Percentiles rank a stretch among this genome's conserved stretches.
Evolutionary conservation across 2,113 vertebrate genomes (phyloP).

Genomic region (Misgurnus anguillicaudatus): DNA sequence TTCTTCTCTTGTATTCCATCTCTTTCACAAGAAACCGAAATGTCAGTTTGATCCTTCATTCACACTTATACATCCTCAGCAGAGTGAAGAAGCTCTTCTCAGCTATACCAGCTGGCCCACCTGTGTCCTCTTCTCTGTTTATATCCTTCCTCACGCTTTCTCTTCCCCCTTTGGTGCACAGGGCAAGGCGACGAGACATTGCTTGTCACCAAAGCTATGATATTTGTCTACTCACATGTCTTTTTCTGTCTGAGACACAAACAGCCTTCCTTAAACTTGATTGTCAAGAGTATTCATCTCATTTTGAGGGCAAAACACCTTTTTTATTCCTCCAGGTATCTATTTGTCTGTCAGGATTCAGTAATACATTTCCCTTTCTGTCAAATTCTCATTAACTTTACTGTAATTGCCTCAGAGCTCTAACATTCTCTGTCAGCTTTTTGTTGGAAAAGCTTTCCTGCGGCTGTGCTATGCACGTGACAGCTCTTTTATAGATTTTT

Average conservation of each 20-base stretch:
- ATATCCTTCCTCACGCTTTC: not conserved
- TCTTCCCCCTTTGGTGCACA: not conserved
- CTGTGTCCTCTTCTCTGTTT: not conserved
- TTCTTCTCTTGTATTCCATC: not conserved
- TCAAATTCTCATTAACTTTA: conserved; percentile 13
- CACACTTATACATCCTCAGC: not conserved
- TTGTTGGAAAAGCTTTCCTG: not conserved
- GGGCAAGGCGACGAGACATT: not conserved
- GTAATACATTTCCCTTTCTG: not conserved
- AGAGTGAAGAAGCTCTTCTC: not conserved
- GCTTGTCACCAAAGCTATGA: conserved; percentile 30
- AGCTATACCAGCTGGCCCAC: not conserved
- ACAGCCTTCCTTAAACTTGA: conserved; percentile 11
- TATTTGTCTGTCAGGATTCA: not conserved
- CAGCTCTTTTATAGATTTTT: not conserved
- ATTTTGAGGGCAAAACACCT: not conserved
- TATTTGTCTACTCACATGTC: conserved; percentile 19
- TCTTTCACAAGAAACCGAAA: not conserved
- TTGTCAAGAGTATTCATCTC: conserved; percentile 7
- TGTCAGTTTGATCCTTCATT: not conserved
- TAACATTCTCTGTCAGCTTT: not conserved
- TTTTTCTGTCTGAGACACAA: conserved; percentile 24
- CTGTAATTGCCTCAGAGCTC: conserved; percentile 8
- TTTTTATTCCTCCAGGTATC: not conserved
- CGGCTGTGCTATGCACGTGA: not conserved